phyloP scores from a whole-genome alignment of 1,140 invertebrate species.

The Cydia splendana region DNA sequence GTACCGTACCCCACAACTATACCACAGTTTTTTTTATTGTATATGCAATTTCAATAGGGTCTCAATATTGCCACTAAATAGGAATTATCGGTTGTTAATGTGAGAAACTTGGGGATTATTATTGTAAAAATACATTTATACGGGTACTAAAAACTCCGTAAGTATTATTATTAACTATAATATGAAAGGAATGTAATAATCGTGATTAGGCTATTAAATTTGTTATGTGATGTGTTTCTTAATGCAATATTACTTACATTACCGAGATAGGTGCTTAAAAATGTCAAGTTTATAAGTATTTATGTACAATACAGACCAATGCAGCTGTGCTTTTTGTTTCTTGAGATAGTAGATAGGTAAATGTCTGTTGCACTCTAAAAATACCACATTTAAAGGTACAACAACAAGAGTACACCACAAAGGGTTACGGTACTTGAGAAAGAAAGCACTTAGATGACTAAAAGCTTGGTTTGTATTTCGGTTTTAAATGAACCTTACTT shows the following conservation, averaged over 20 bases:
- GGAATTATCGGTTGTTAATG: background rate
- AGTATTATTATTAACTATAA: background rate
- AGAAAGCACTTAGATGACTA: conserved; percentile 26
- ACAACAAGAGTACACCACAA: conserved; percentile 17
- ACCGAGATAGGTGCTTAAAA: too few species aligned
- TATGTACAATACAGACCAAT: background rate
- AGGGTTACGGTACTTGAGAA: conserved; percentile 31
- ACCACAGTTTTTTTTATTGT: background rate
- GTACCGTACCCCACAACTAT: background rate
- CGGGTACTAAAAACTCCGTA: background rate
- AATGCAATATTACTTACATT: too few species aligned
- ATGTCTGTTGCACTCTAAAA: conserved; percentile 4
- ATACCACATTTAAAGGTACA: conserved; percentile 6
- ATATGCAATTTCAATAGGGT: background rate
- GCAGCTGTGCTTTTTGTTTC: background rate
- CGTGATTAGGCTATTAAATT: background rate
- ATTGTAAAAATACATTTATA: background rate
- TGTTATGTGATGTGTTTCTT: background rate
- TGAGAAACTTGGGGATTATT: conserved; percentile 9
- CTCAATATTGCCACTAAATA: conserved; percentile 1
- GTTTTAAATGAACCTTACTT: background rate
- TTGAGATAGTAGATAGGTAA: background rate
- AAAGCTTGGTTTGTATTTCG: conserved; percentile 17
- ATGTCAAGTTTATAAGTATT: background rate
- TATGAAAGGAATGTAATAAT: background rate